Evolutionary conservation across 2,888 invertebrate genomes (phyloP).

Genomic region (Phasia obesa): DNA sequence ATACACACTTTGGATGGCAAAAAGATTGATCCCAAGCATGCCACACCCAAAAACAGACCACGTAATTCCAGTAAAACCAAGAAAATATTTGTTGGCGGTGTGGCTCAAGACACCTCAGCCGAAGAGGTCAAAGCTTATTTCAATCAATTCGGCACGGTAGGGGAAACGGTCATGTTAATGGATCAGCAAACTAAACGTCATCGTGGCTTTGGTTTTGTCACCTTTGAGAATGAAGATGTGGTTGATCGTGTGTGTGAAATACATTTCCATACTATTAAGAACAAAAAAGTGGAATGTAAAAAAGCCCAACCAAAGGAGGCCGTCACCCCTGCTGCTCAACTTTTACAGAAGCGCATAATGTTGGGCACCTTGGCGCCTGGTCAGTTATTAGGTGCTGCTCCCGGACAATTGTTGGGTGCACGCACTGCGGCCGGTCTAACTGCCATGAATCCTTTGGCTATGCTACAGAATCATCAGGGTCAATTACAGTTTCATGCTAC

Average conservation of each 20-base stretch:
- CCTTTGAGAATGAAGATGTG: conserved; percentile 95
- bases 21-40: conserved; percentile 96
- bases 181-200: conserved; percentile 96
- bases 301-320: conserved; percentile 96
- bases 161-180: conserved; percentile 96
- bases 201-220: conserved; percentile 95
- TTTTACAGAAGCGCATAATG: conserved; percentile 87
- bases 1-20: conserved; percentile 96
- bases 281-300: conserved; percentile 95
- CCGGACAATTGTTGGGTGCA: conserved; percentile 83
- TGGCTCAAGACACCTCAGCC: conserved; percentile 94
- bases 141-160: conserved; percentile 94
- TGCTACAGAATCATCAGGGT: conserved; percentile 83
- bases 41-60: conserved; percentile 94
- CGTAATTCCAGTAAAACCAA: conserved; percentile 93
- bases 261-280: conserved; percentile 95
- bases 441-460: conserved; percentile 84
- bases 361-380: conserved; percentile 85
- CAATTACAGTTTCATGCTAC: conserved; percentile 78
- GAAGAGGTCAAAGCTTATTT: conserved; percentile 96
- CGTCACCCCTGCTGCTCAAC: conserved; percentile 88
- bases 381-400: conserved; percentile 86
- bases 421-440: conserved; percentile 81
- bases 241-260: conserved; percentile 96
- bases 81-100: conserved; percentile 96